Evolutionary conservation across 2,797 vertebrate species (phyloP), one percentile per base, ranked within the genome.

Genomic region (Okamejei kenojei): DNA sequence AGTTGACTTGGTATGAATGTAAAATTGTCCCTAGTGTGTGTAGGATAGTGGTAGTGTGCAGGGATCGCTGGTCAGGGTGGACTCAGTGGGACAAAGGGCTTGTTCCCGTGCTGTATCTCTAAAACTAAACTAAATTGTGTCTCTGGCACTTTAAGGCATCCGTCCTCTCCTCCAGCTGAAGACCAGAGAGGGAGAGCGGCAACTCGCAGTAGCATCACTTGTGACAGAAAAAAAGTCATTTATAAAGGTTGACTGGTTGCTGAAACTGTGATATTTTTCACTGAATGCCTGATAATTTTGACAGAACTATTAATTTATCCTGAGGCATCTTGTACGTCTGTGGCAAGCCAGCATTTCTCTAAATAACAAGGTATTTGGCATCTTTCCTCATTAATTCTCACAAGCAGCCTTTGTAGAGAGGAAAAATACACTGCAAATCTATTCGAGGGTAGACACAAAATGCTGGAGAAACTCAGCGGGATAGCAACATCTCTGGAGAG

Each of bases 221-320:
- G 23, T 61, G 81, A 54, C 54, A 15, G 54, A 84, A 84, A n/a
- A 58, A 54, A 54, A 54, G 45, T 84, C 45, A 84, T n/a, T 84
- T 84, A 58, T 61, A 61, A 84, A 26, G 13, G 81, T 58, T 84
- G 81, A 84, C 81, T 84, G 61, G 54, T 84, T 58, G 54, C 54
- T 58, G 81, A 61, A 84, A 84, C 23, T 84, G 81, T 11, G 54
- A 84, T 84, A 82, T 61, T 84, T 84, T 84, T 84, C 81, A 58
- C 26, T 13, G 54, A 26, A 26, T 84, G 54, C 54, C 81, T 61
- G 81, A 84, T 58, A 84, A 10, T 58, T 84, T 58, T 84, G 81
- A 84, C 81, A 84, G 54, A 84, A 2, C 54, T 29, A 84, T 84
- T 84, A 84, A 84, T 84, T 84, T 6, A 58, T 29, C 9, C 45